These are phyloP conservation scores for Petromus typicus DNA, from an alignment of 2,113 vertebrate species.

Conservation along the genomic window DNA sequence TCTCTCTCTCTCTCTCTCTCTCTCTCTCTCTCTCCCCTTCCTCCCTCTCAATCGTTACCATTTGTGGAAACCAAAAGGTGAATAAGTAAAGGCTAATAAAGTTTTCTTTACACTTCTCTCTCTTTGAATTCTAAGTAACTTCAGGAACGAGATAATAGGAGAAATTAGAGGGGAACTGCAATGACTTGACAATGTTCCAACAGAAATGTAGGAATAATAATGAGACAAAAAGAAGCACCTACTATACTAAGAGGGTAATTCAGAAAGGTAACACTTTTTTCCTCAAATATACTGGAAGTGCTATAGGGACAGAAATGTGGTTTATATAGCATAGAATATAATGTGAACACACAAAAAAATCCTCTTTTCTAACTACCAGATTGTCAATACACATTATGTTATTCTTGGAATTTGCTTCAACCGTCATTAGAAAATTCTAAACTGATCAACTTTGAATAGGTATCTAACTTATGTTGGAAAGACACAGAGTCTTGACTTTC, in stretches of 20 bases:
- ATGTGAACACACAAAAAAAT: not conserved
- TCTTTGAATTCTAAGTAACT: not conserved
- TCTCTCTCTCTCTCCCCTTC: not conserved
- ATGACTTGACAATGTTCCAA: not conserved
- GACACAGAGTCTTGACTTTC: not conserved
- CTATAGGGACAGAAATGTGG: not conserved
- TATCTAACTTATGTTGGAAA: not conserved
- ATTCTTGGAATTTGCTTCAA: not conserved
- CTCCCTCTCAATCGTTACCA: no score
- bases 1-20: not conserved
- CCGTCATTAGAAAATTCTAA: not conserved
- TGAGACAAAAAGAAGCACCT: not conserved
- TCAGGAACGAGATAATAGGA: not conserved
- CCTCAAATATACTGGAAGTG: not conserved
- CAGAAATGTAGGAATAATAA: not conserved
- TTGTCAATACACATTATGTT: not conserved
- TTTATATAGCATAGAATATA: not conserved
- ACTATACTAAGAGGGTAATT: not conserved
- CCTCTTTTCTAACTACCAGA: not conserved
- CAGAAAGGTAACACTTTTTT: not conserved
- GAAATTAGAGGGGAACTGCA: not conserved
- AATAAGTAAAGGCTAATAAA: not conserved
- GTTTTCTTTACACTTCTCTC: not conserved
- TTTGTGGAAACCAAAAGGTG: not conserved
- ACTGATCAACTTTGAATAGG: not conserved